Conservation (phyloP, 1,140 invertebrate species). For the Orussus abietinus region DNA sequence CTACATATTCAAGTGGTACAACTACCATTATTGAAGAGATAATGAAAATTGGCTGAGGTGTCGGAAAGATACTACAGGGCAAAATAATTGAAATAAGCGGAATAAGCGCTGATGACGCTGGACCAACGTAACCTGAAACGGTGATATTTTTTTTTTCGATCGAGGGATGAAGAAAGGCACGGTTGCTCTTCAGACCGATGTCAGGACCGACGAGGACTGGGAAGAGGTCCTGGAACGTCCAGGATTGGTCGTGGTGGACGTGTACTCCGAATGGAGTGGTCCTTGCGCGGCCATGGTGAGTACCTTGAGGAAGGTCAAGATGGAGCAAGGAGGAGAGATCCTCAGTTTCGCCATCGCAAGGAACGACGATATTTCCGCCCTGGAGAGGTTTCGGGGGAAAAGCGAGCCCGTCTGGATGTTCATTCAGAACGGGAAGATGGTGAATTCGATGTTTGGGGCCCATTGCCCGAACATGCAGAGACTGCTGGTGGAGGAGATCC, state of each 20-base stretch:
- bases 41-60: too few relatives aligned
- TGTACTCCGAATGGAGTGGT: slow-evolving; percentile 87
- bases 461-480: slow-evolving; percentile 72
- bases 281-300: slow-evolving; percentile 79
- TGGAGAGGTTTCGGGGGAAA: slow-evolving; percentile 74
- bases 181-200: slow-evolving; percentile 68
- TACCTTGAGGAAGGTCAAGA: slow-evolving; percentile 79
- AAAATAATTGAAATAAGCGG: too few relatives aligned
- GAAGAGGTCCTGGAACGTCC: slow-evolving; percentile 68
- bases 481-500: slow-evolving; percentile 69
- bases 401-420: slow-evolving; percentile 90
- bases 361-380: slow-evolving; percentile 66
- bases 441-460: slow-evolving; percentile 78
- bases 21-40: too few relatives aligned
- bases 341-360: slow-evolving; percentile 72
- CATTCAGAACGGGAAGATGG: slow-evolving; percentile 71
- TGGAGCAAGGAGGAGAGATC: slow-evolving; percentile 76
- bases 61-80: too few relatives aligned
- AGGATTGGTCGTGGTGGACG: slow-evolving; percentile 76
- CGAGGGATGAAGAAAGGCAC: slow-evolving; percentile 64
- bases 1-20: too few relatives aligned
- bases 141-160: slow-evolving; percentile 2
- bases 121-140: background rate
- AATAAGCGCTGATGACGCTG: too few relatives aligned
- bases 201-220: slow-evolving; percentile 79